Evolutionary conservation across 1,140 invertebrate genomes (phyloP).

Genomic region (Drosophila punjabiensis): DNA sequence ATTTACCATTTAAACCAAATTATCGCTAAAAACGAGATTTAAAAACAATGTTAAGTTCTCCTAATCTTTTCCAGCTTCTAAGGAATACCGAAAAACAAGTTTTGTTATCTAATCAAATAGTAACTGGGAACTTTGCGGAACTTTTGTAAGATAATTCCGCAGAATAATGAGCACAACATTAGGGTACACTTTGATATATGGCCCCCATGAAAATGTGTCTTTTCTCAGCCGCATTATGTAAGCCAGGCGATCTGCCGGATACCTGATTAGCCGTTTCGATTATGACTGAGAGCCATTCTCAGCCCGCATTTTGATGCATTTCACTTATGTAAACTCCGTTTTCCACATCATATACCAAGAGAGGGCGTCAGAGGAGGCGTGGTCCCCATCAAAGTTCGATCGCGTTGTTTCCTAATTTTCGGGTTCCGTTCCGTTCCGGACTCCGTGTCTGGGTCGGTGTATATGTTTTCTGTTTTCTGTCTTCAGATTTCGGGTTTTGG

Average conservation of each 20-base stretch:
- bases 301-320: slow-evolving; percentile 35
- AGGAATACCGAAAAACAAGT: slow-evolving; percentile 7
- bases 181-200: slow-evolving; percentile 1
- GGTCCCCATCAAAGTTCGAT: slow-evolving; percentile 51
- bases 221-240: slow-evolving; percentile 22
- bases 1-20: not conserved
- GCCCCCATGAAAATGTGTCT: slow-evolving; percentile 7
- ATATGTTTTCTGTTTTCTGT: slow-evolving; percentile 7
- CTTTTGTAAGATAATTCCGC: slow-evolving; percentile 24
- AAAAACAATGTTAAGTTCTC: not conserved
- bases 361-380: slow-evolving; percentile 31
- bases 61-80: not conserved
- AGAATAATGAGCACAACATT: slow-evolving; percentile 1
- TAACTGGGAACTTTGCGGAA: slow-evolving; percentile 13
- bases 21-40: not conserved
- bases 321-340: slow-evolving; percentile 46
- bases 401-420: slow-evolving; percentile 47
- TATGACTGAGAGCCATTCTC: slow-evolving; percentile 44
- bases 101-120: slow-evolving; percentile 44
- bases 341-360: slow-evolving; percentile 27
- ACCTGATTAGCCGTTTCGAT: slow-evolving; percentile 24
- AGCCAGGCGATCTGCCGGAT: slow-evolving; percentile 21
- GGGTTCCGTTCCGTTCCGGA: slow-evolving; percentile 43
- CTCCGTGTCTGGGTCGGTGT: not conserved
- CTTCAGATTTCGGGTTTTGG: not conserved